Percentiles rank a stretch among this genome's conserved stretches.
Conservation (phyloP, 2,888 invertebrate species). For the Hoplodrina blanda region DNA sequence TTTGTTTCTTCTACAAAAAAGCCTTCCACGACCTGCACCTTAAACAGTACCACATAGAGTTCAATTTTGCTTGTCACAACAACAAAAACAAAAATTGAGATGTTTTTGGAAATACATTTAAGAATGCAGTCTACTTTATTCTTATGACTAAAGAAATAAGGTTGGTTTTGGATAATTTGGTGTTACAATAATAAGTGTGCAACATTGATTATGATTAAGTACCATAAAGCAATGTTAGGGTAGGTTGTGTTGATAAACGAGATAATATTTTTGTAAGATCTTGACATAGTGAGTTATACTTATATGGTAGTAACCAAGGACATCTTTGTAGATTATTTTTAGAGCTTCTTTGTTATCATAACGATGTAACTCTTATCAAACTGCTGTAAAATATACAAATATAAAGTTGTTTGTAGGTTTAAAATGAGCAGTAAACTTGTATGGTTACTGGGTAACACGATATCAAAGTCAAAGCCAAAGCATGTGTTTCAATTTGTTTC, state of each 20-base stretch:
- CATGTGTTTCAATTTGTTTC: too few species aligned
- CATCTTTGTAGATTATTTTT: conserved; percentile 25
- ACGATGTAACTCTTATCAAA: neutral
- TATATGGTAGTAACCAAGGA: conserved; percentile 21
- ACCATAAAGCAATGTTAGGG: conserved; percentile 58
- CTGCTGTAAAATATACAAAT: conserved; percentile 7
- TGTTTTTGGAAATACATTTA: conserved; percentile 21
- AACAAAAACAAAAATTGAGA: conserved; percentile 18
- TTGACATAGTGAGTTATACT: conserved; percentile 48
- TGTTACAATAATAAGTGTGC: neutral
- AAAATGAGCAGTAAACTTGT: too few species aligned
- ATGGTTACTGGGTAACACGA: too few species aligned
- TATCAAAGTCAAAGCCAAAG: too few species aligned
- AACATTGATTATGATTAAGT: conserved; percentile 61
- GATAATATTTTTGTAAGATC: conserved; percentile 55
- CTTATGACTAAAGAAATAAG: fast-evolving
- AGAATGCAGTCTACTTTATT: neutral
- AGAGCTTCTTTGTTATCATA: conserved; percentile 16
- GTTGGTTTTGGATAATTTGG: neutral
- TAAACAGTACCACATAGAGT: fast-evolving
- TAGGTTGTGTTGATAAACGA: conserved; percentile 62
- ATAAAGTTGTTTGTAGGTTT: neutral
- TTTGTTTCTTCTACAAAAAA: conserved; percentile 11
- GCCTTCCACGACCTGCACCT: neutral
- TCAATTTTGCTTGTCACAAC: neutral